Base-by-base conservation (phyloP, 2,797 vertebrate species). In the Etheostoma perlongum region DNA sequence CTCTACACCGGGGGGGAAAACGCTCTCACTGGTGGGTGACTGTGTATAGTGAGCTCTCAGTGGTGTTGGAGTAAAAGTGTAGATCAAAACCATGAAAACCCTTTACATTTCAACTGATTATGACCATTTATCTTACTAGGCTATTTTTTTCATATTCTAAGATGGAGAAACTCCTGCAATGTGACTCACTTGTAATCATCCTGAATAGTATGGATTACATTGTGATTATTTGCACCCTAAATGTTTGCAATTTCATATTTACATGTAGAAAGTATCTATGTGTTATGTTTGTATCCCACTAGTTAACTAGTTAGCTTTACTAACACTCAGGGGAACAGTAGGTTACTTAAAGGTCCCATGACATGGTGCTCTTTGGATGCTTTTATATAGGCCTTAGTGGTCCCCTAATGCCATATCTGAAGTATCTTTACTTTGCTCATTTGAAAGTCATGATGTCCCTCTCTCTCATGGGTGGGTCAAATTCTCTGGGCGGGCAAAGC, bases 181-280 rank as follows among this genome's bases (percentile, higher is more conserved):
- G 23, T 25, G 25, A 44, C 27, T 55, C 3, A 47, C 27, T 30
- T 71, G 10, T 57, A 33, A 1, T 27, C 7, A 63, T 74, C 13
- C 30, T 67, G 4, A 47, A 48, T 58, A 65, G n/a, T 59, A 49
- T 66, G 25, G 49, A 61, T 63, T n/a, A 25, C 21, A 69, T 25
- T 49, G n/a, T 60, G 55, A 23, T 59, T 33, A 7, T 11, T 53
- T 61, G 46, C 25, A 47, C 13, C 3, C 52, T 27, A 52, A 12
- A 65, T 51, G 18, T n/a, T 67, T 12, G 19, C 11, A 19, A 12
- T 6, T n/a, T 42, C 16, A 51, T 47, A 52, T 52, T 49, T 53
- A 48, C 11, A 44, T 2, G 12, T 9, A 47, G 10, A 15, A 0
- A 33, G 18, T 3, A 53, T 40, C 36, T 12, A 7, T 65, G 8